Conservation (phyloP, 1,140 invertebrate species). For the Drosophila jambulina region DNA sequence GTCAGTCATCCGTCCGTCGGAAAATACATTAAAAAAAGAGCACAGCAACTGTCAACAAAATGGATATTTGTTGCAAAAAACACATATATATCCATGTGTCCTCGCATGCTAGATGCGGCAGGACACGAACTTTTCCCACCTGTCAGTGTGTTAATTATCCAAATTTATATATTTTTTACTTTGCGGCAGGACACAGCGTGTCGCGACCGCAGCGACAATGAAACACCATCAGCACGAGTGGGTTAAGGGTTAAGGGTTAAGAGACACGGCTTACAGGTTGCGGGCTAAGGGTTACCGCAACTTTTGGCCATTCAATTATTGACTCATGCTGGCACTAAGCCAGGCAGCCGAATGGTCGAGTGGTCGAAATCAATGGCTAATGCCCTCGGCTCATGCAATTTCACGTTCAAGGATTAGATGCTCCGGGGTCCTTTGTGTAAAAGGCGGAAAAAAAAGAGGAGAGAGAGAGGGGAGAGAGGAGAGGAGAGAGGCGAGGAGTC, state of each 20-base stretch:
- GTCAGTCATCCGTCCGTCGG: not conserved
- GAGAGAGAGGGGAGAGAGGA: constrained; percentile 8
- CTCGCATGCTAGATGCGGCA: not conserved
- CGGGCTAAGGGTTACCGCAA: constrained; percentile 38
- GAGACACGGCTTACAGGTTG: constrained; percentile 12
- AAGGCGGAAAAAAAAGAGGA: constrained; percentile 16
- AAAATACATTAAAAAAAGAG: constrained; percentile 13
- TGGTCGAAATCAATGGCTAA: constrained; percentile 79
- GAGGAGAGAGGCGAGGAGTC: constrained; percentile 1
- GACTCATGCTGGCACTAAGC: constrained; percentile 83
- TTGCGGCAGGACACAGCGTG: constrained; percentile 51
- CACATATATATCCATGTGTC: not conserved
- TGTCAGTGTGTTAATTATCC: constrained; percentile 77
- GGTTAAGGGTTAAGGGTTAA: constrained; percentile 1
- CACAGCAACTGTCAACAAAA: constrained; percentile 74
- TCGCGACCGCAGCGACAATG: constrained; percentile 79
- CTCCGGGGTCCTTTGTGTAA: constrained; percentile 36
- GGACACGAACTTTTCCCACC: constrained; percentile 36
- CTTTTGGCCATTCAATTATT: constrained; percentile 71
- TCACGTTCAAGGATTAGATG: constrained; percentile 64
- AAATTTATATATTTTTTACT: not conserved
- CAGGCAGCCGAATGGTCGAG: constrained; percentile 31
- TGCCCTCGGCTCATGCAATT: constrained; percentile 75
- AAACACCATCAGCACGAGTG: constrained; percentile 66
- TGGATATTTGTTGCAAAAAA: constrained; percentile 68